These are phyloP conservation scores for Drosophila jambulina DNA, from an alignment of 1,140 invertebrate genomes.

Conservation along the genomic window DNA sequence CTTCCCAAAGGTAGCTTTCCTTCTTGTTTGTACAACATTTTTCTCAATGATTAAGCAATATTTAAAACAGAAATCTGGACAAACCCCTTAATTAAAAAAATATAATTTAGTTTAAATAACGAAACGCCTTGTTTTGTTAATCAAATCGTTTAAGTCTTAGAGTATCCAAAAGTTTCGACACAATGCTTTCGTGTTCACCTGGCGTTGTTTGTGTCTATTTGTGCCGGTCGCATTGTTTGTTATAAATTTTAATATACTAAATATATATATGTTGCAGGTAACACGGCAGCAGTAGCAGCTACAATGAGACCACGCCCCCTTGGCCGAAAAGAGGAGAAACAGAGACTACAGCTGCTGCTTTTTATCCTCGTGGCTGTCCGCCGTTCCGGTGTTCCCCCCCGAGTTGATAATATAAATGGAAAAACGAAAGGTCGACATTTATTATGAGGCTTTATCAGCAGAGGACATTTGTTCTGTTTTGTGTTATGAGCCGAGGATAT, in stretches of 20 bases:
- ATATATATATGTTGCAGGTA: constrained; percentile 57
- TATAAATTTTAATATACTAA: constrained; percentile 81
- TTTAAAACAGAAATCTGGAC: no score
- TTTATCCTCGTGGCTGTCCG: constrained; percentile 37
- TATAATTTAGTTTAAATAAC: neutral
- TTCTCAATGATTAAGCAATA: neutral
- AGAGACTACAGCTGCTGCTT: constrained; percentile 27
- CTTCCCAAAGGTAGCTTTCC: no score
- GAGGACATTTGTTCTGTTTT: constrained; percentile 83
- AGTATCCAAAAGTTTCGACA: constrained; percentile 26
- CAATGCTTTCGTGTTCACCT: constrained; percentile 28
- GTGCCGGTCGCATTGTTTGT: constrained; percentile 64
- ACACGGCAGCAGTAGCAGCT: constrained; percentile 28
- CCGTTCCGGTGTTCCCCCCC: constrained; percentile 15
- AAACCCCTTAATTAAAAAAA: no score
- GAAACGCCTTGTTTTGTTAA: neutral
- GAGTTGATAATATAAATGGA: constrained; percentile 84
- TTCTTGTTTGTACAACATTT: neutral
- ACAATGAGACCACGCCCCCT: constrained; percentile 40
- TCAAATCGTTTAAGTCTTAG: neutral
- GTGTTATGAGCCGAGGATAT: constrained; percentile 78
- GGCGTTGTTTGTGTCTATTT: constrained; percentile 19
- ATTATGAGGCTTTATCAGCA: constrained; percentile 84
- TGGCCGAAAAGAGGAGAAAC: constrained; percentile 12
- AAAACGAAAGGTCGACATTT: constrained; percentile 85